Percentiles rank a stretch among this genome's conserved stretches.
Conservation (phyloP, 2,888 invertebrate species). For the Nomada ruficornis region DNA sequence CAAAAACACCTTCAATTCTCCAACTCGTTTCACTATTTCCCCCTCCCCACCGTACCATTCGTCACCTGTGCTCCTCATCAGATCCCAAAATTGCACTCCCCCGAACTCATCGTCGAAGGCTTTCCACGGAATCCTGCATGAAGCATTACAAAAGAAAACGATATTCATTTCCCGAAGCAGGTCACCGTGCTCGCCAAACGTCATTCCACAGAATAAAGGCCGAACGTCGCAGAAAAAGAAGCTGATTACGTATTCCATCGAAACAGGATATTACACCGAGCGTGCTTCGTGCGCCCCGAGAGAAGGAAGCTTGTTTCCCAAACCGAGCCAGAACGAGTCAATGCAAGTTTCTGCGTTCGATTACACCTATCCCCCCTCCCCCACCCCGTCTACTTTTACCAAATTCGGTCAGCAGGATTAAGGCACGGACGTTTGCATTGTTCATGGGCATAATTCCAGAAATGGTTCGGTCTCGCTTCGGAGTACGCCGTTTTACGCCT, state of each 20-base stretch:
- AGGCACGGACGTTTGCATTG: constrained; percentile 44
- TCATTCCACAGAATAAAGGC: neutral
- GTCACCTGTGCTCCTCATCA: no score
- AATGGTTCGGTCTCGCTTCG: constrained; percentile 40
- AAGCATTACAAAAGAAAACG: neutral
- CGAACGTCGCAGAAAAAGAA: neutral
- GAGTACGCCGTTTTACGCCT: constrained; percentile 61
- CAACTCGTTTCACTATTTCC: neutral
- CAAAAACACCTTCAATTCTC: no score
- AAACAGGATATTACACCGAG: constrained; percentile 8
- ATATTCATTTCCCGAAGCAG: constrained; percentile 2
- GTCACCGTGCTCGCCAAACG: constrained; percentile 9
- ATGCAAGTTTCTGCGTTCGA: neutral
- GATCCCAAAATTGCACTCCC: no score
- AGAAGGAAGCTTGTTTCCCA: neutral
- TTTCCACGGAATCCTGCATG: neutral
- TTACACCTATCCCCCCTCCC: neutral
- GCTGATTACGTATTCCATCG: constrained; percentile 30
- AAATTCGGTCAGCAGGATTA: constrained; percentile 45
- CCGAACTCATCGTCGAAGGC: no score
- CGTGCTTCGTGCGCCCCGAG: neutral
- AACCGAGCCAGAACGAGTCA: neutral
- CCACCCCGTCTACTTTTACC: neutral
- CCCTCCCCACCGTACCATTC: no score
- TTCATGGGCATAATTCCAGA: constrained; percentile 63